These are phyloP conservation scores for Entomyzon cyanotis DNA, from an alignment of 2,113 vertebrate species.

Conservation along the genomic window DNA sequence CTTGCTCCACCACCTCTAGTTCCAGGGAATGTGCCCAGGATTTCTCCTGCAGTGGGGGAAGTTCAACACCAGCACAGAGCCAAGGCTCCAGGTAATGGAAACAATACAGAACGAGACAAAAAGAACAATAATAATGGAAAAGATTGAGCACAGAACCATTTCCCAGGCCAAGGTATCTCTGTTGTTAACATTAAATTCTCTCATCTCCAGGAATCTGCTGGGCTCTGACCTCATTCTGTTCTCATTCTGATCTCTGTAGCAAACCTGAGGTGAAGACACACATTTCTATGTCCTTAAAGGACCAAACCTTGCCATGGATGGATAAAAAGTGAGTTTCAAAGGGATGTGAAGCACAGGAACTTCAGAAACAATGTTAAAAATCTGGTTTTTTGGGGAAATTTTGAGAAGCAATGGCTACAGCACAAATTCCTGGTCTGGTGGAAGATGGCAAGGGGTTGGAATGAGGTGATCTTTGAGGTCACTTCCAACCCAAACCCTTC, in stretches of 20 bases:
- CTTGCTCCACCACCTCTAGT: not conserved
- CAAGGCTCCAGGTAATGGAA: not conserved
- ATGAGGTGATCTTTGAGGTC: not conserved
- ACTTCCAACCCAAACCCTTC: not conserved
- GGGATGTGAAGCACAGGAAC: not conserved
- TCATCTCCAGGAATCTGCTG: not conserved
- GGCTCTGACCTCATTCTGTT: not conserved
- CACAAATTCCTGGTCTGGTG: not conserved
- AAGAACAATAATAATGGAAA: not conserved
- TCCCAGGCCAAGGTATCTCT: not conserved
- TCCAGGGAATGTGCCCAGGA: not conserved
- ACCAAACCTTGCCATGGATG: not conserved
- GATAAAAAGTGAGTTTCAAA: not conserved
- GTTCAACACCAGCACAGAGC: not conserved
- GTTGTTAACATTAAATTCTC: not conserved
- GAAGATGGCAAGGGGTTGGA: not conserved
- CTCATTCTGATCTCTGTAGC: not conserved
- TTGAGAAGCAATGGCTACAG: not conserved
- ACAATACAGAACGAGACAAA: not conserved
- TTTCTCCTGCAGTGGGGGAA: not conserved
- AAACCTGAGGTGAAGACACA: not conserved
- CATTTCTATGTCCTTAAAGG: not conserved
- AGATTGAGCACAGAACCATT: not conserved
- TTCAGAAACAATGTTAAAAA: not conserved
- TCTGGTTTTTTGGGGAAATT: accelerated